A percentile compares a stretch with the other conserved stretches of the same genome.
phyloP scores from a whole-genome alignment of 2,797 vertebrate genomes.

The Acrocephalus scirpaceus region DNA sequence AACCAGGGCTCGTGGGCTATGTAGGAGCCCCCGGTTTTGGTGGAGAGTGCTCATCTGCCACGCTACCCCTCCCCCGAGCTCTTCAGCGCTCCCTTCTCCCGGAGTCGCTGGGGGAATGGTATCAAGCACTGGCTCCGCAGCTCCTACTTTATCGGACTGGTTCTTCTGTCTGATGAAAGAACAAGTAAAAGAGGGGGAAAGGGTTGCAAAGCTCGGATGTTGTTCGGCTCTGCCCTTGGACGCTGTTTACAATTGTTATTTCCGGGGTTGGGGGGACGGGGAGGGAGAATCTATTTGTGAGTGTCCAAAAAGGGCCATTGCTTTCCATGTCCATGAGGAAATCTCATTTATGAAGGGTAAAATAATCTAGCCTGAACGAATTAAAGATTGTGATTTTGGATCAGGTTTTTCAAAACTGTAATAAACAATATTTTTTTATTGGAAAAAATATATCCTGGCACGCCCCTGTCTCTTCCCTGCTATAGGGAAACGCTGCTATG shows the following conservation, averaged over 20 bases:
- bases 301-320: not conserved
- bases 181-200: not conserved
- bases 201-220: not conserved
- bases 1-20: accelerated
- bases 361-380: not conserved
- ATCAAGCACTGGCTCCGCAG: not conserved
- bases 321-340: not conserved
- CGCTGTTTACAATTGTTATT: not conserved
- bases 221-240: not conserved
- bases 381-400: constrained; percentile 23
- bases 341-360: not conserved
- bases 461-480: not conserved
- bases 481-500: not conserved
- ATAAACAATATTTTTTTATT: not conserved
- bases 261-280: not conserved
- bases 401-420: not conserved
- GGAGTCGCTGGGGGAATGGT: too few species aligned
- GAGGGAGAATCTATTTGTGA: not conserved
- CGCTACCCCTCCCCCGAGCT: too few species aligned
- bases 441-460: not conserved
- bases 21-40: not conserved
- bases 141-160: not conserved
- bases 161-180: not conserved
- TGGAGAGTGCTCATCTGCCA: not conserved
- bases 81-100: not conserved